Percentiles rank a stretch among this genome's conserved stretches.
phyloP scores from a whole-genome alignment of 53 echinoderm and acorn worm species.

The Holothuria leucospilota region DNA sequence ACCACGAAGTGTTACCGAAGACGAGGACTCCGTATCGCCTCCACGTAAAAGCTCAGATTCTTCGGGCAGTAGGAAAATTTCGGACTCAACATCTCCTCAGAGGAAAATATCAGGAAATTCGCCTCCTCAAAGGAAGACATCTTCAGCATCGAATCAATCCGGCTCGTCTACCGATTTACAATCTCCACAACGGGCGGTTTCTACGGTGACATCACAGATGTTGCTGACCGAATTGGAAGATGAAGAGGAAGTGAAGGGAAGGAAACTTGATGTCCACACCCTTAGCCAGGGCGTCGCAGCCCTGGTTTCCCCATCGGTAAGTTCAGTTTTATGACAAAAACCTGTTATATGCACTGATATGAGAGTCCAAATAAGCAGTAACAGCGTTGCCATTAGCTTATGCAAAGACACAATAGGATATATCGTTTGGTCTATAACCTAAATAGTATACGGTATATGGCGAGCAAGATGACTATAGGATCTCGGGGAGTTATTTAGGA shows the following conservation, averaged over 20 bases:
- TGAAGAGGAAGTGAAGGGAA: slow-evolving; percentile 53
- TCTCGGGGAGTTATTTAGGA: too few relatives aligned
- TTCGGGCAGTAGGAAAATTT: slow-evolving; percentile 39
- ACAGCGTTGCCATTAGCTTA: too few relatives aligned
- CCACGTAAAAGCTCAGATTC: slow-evolving; percentile 51
- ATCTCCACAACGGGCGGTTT: slow-evolving; percentile 44
- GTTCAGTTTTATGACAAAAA: slow-evolving; percentile 8
- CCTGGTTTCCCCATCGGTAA: slow-evolving; percentile 92
- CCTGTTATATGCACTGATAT: too few relatives aligned
- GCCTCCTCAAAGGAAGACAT: slow-evolving; percentile 34
- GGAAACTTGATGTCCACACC: slow-evolving; percentile 79
- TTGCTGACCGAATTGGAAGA: slow-evolving; percentile 32
- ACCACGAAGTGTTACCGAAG: slow-evolving; percentile 41
- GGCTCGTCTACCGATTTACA: slow-evolving; percentile 35
- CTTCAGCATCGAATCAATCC: slow-evolving; percentile 38
- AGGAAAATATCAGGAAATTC: slow-evolving; percentile 51
- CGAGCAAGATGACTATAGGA: too few relatives aligned
- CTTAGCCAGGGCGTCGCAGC: slow-evolving; percentile 89
- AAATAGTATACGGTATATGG: too few relatives aligned
- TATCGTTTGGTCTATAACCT: too few relatives aligned
- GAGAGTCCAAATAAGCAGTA: too few relatives aligned
- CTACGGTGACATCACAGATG: slow-evolving; percentile 45
- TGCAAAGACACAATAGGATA: too few relatives aligned
- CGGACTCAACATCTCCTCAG: slow-evolving; percentile 47
- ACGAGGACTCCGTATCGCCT: slow-evolving; percentile 48